Evolutionary conservation across 2,888 invertebrate genomes (phyloP).

Genomic region (Teleiodes luculella): DNA sequence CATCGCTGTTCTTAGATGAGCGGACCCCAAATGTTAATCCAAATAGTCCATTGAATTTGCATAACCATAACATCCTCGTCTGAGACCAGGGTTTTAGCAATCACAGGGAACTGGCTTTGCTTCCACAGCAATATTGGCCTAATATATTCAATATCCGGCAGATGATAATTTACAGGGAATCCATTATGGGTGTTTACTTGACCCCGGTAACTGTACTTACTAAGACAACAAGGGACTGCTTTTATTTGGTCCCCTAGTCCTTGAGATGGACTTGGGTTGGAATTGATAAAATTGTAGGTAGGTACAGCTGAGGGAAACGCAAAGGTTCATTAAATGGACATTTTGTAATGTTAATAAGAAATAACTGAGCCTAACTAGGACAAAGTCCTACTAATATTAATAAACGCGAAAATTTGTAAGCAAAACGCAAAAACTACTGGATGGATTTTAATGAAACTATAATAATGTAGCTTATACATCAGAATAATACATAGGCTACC

Average conservation of each 20-base stretch:
- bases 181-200: conserved; percentile 79
- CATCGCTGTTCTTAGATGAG: background rate
- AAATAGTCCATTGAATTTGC: conserved; percentile 34
- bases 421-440: too few relatives aligned
- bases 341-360: too few relatives aligned
- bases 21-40: conserved; percentile 14
- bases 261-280: background rate
- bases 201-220: conserved; percentile 79
- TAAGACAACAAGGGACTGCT: conserved; percentile 76
- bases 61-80: conserved; percentile 44
- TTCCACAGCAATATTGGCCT: conserved; percentile 63
- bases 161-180: conserved; percentile 76
- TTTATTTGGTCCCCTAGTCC: conserved; percentile 40
- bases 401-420: too few relatives aligned
- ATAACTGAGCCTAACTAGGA: too few relatives aligned
- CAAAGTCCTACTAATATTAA: too few relatives aligned
- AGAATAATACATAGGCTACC: too few relatives aligned
- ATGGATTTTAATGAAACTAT: too few relatives aligned
- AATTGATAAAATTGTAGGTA: background rate
- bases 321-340: too few relatives aligned
- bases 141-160: conserved; percentile 78
- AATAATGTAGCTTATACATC: too few relatives aligned
- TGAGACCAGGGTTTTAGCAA: conserved; percentile 41
- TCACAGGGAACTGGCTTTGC: conserved; percentile 58
- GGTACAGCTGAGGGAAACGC: too few relatives aligned